A percentile compares a stretch with the other conserved stretches of the same genome.
Conservation (phyloP, 2,888 invertebrate species). For the Melieria picta region DNA sequence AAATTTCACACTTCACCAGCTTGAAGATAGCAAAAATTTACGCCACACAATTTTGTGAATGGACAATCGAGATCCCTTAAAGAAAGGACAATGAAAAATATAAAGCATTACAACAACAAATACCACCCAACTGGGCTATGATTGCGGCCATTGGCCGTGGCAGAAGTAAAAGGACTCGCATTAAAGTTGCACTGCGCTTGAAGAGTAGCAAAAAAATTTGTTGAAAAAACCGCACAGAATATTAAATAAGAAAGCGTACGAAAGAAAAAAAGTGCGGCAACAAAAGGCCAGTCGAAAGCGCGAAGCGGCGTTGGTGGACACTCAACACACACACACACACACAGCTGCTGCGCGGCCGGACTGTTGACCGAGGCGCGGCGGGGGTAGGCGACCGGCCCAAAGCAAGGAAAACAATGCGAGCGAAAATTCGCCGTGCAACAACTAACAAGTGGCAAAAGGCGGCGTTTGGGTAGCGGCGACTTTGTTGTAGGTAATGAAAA, state of each 20-base stretch:
- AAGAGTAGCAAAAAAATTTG: neutral
- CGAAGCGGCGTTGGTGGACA: neutral
- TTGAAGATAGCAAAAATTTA: too few species aligned
- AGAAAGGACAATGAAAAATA: neutral
- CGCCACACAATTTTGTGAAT: too few species aligned
- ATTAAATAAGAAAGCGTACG: conserved; percentile 9
- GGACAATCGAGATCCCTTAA: too few species aligned
- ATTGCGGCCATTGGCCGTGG: neutral
- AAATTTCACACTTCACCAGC: too few species aligned
- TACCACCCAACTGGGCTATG: neutral
- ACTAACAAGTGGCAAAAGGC: conserved; percentile 22
- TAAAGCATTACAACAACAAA: neutral
- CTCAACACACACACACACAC: neutral
- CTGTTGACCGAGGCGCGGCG: too few species aligned
- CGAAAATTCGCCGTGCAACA: neutral
- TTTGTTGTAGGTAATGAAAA: neutral
- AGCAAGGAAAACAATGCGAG: conserved; percentile 1
- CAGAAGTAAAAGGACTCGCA: too few species aligned
- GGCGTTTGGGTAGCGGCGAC: neutral
- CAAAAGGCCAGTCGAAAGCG: neutral
- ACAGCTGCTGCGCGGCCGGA: neutral
- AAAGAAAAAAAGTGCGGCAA: neutral
- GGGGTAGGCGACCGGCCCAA: neutral
- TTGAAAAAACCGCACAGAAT: neutral
- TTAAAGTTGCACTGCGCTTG: too few species aligned